Base-by-base conservation (phyloP, 2,888 invertebrate genomes). In the Protonemura montana region DNA sequence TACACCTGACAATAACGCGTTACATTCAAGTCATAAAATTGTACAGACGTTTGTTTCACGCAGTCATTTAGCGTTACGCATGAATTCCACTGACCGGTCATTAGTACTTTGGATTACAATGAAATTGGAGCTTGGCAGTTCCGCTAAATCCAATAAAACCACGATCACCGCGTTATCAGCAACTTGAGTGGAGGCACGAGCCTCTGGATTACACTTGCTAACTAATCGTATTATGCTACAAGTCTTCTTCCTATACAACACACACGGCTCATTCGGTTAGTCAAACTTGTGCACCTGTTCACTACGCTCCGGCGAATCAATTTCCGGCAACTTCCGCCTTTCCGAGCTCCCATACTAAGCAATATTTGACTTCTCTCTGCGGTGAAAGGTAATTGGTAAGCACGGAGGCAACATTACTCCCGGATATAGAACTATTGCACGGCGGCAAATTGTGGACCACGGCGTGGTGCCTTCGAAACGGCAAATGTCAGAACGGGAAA, bases 1-100 rank as follows among this genome's bases (percentile, higher is more conserved):
- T 59, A 59, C 59, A 59, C 59, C 59, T n/a, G 59, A 59, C 59
- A 59, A 59, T 59, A 59, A 59, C 59, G 59, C 59, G 59, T 21
- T 21, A 21, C n/a, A n/a, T n/a, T n/a, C n/a, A n/a, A n/a, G n/a
- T n/a, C n/a, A n/a, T n/a, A n/a, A n/a, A n/a, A n/a, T n/a, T 59
- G 59, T 21, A 21, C 21, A 59, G 16, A 59, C 59, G 59, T 59
- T 35, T 35, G 16, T 2, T 21, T 7, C 59, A n/a, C 21, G 59
- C 59, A 59, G 16, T 1, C 59, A 2, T 21, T 59, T 21, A 10
- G 1, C 59, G 1, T 2, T 21, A 13, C 59, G 21, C 21, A 21
- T 13, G 59, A 16, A 16, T 59, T 21, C 3, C 59, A 21, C 59
- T n/a, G n/a, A n/a, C n/a, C n/a, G n/a, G n/a, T n/a, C n/a, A n/a